Conservation (phyloP, 2,113 vertebrate genomes). For the Gallinago paraguaiae region DNA sequence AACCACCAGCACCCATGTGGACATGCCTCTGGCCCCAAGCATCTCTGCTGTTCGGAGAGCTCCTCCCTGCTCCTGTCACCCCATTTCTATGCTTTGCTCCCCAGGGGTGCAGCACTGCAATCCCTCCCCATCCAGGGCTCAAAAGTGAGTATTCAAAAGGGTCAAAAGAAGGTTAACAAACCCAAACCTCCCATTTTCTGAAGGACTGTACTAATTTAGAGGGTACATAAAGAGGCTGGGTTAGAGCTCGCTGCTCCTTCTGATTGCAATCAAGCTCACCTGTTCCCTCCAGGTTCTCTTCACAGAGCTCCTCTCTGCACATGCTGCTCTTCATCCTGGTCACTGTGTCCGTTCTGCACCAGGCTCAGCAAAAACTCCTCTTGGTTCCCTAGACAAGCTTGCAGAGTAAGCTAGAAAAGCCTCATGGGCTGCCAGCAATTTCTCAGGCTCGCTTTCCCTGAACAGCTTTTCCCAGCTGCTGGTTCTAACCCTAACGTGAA, state of each 20-base stretch:
- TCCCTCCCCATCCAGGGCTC: neutral
- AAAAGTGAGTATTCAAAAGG: neutral
- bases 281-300: neutral
- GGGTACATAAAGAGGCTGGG: neutral
- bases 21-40: neutral
- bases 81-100: neutral
- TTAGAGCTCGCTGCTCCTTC: neutral
- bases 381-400: neutral
- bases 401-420: neutral
- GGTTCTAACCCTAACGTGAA: conserved; percentile 4
- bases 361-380: neutral
- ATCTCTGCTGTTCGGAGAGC: neutral
- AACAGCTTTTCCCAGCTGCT: neutral
- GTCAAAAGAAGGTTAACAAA: neutral
- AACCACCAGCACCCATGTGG: neutral
- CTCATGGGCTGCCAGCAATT: neutral
- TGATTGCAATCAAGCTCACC: neutral
- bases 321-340: neutral
- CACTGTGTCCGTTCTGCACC: neutral
- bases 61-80: neutral
- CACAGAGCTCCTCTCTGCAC: neutral
- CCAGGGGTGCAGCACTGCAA: neutral
- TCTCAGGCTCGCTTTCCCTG: neutral
- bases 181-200: neutral
- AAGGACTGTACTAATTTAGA: neutral